phyloP scores from a whole-genome alignment of 2,888 invertebrate genomes.

The Bhutanitis thaidina region DNA sequence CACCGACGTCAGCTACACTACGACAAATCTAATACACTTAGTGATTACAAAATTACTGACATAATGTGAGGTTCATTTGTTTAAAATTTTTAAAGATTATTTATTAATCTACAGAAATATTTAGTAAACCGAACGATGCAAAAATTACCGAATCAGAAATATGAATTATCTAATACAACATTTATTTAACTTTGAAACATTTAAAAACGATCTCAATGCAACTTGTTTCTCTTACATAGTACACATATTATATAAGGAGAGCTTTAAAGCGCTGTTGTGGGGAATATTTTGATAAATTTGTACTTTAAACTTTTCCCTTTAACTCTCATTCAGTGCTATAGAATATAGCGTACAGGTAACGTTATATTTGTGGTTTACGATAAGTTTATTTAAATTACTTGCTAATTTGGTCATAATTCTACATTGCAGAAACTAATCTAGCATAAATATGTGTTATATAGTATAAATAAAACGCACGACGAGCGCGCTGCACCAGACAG shows the following conservation, averaged over 20 bases:
- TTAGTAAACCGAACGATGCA: conserved; percentile 29
- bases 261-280: conserved; percentile 53
- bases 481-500: conserved; percentile 29
- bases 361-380: conserved; percentile 61
- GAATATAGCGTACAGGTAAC: conserved; percentile 42
- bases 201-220: conserved; percentile 48
- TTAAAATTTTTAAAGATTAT: conserved; percentile 32
- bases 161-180: conserved; percentile 57
- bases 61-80: conserved; percentile 41
- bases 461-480: conserved; percentile 22
- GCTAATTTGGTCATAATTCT: conserved; percentile 73
- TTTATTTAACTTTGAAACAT: conserved; percentile 52
- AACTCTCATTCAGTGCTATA: conserved; percentile 40
- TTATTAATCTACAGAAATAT: conserved; percentile 27
- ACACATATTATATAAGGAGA: conserved; percentile 56
- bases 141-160: conserved; percentile 31
- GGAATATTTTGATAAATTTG: conserved; percentile 70
- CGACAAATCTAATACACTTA: conserved; percentile 62
- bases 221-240: conserved; percentile 56
- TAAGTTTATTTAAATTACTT: conserved; percentile 48
- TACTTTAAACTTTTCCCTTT: conserved; percentile 68
- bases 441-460: conserved; percentile 53
- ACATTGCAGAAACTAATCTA: conserved; percentile 65
- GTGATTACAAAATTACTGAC: conserved; percentile 46
- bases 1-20: conserved; percentile 59